Evolutionary conservation across 1,140 invertebrate species (phyloP).

Genomic region (Zaprionus ornatus): DNA sequence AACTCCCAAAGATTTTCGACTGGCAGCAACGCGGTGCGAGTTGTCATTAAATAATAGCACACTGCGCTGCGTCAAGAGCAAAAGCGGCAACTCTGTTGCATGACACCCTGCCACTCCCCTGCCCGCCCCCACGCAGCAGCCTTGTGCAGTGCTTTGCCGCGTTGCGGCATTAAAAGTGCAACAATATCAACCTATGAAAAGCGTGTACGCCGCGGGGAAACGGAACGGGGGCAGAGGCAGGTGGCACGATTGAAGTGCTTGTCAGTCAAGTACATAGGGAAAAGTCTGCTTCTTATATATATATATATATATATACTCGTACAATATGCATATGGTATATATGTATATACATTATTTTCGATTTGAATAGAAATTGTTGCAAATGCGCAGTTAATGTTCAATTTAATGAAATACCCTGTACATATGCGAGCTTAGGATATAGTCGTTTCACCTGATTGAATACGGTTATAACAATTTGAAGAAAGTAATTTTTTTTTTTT

Average conservation of each 20-base stretch:
- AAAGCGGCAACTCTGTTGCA: conserved; percentile 54
- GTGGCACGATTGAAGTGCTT: background rate
- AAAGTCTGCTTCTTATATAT: no score
- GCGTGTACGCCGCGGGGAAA: background rate
- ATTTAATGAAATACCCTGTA: background rate
- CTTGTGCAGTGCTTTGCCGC: background rate
- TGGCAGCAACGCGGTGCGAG: background rate
- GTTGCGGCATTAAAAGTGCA: conserved; percentile 44
- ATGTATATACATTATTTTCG: background rate
- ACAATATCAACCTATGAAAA: conserved; percentile 31
- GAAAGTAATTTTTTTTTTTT: no score
- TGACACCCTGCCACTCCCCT: background rate
- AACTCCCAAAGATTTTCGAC: conserved; percentile 7
- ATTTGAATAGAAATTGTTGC: background rate
- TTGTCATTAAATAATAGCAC: conserved; percentile 65
- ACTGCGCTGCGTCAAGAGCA: background rate
- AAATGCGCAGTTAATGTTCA: background rate
- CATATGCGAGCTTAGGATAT: background rate
- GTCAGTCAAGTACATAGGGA: background rate
- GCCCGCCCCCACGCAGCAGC: background rate
- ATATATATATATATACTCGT: background rate
- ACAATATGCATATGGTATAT: background rate
- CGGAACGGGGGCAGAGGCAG: background rate
- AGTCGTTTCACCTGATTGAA: no score
- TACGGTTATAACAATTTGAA: no score